Base-by-base conservation (phyloP, 1,140 invertebrate genomes). In the Tenebrio molitor region DNA sequence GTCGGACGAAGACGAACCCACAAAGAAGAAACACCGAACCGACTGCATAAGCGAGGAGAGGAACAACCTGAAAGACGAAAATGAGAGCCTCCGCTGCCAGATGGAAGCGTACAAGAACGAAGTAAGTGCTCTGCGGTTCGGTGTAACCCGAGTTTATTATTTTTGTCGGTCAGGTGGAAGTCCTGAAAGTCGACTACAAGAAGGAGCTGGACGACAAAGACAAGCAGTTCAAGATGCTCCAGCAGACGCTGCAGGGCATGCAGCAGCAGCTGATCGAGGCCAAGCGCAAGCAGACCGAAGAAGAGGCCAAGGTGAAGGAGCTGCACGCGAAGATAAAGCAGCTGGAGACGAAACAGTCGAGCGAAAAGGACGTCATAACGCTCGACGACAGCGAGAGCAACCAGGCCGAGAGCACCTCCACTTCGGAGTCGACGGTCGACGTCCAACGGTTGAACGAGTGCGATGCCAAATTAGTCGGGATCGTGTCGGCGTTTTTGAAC, bases 61-160 rank as follows among this genome's bases (percentile, higher is more conserved):
- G 7, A 81, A 83, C 19, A 80, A 81, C 58, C 79, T 84, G 2
- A 82, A 95, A 88, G 93, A 95, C 73, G 95, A 96, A 81, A 97
- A 97, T 83, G 95, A 97, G 74, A 93, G 91, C 76, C 85, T 98
- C 23, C 89, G 92, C 42, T 97, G 95, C 84, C 95, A 98, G 86
- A 81, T 98, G 75, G 95, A 97, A 84, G 96, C 95, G 0, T 97
- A 96, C 76, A 96, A 96, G 81, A 97, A 97, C 85, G 96, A 97
- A 85, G 91, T 92, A 66, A 73, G 34, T n/a, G n/a, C n/a, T n/a
- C n/a, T n/a, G n/a, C n/a, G n/a, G n/a, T n/a, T n/a, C 16, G 16
- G 42, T 16, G 16, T 29, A 46, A 46, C 7, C n/a, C n/a, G n/a
- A n/a, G n/a, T n/a, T n/a, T n/a, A n/a, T n/a, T 33, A 33, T 33